A percentile compares a stretch with the other conserved stretches of the same genome.
phyloP scores from a whole-genome alignment of 2,888 invertebrate genomes.

The Drosophila basisetae region DNA sequence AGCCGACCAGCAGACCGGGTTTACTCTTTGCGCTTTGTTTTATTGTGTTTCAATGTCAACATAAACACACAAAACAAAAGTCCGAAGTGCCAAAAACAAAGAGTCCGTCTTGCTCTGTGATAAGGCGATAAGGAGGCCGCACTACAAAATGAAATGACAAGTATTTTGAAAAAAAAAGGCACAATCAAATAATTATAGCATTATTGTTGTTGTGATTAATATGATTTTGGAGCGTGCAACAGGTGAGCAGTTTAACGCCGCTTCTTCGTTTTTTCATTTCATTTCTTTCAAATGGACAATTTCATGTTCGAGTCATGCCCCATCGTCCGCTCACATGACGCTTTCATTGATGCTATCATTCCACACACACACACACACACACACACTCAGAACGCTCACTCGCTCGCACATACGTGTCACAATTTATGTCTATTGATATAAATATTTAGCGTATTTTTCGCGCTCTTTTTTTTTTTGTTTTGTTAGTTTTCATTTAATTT shows the following conservation, averaged over 20 bases:
- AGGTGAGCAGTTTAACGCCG: constrained; percentile 44
- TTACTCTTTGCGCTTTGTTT: constrained; percentile 13
- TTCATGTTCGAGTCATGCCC: constrained; percentile 36
- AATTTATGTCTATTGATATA: constrained; percentile 55
- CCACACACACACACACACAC: constrained; percentile 8
- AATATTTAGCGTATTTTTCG: constrained; percentile 34
- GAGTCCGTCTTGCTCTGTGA: constrained; percentile 23
- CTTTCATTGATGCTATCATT: constrained; percentile 46
- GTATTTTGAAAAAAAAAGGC: constrained; percentile 6
- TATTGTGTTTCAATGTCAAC: constrained; percentile 58
- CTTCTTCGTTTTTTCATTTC: not conserved
- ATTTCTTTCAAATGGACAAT: constrained; percentile 36
- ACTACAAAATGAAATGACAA: not conserved
- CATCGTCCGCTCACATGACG: constrained; percentile 52
- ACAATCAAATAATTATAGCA: constrained; percentile 30
- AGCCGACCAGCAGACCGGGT: not conserved
- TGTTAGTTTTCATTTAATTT: constrained; percentile 14
- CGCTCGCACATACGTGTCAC: constrained; percentile 18
- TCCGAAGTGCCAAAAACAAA: constrained; percentile 44
- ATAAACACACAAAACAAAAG: constrained; percentile 37
- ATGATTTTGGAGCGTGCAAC: constrained; percentile 46
- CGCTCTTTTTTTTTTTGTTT: constrained; percentile 12
- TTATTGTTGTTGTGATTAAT: constrained; percentile 15
- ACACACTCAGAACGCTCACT: not conserved
- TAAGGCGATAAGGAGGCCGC: constrained; percentile 65